These are phyloP conservation scores for Sebastes dallii DNA, from an alignment of 2,797 vertebrate species.

Conservation along the genomic window DNA sequence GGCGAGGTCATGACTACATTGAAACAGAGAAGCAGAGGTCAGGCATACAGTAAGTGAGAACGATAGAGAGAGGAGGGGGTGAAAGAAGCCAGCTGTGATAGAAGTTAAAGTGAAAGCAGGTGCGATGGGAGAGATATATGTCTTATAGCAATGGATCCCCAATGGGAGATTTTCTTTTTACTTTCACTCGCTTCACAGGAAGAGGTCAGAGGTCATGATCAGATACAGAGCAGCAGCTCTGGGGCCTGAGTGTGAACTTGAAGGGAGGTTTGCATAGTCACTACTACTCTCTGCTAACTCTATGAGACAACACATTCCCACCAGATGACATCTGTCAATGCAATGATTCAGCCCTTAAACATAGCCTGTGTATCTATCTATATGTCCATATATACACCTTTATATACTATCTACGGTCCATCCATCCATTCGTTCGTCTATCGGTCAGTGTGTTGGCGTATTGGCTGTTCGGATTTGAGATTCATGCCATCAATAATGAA, in stretches of 20 bases:
- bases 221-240: constrained; percentile 3
- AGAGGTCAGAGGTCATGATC: constrained; percentile 39
- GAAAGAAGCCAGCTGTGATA: neutral
- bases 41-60: constrained; percentile 12
- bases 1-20: neutral
- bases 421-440: neutral
- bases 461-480: neutral
- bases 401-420: neutral
- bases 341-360: neutral
- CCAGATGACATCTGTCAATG: neutral
- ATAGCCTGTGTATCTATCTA: neutral
- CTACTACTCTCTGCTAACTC: neutral
- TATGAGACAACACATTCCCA: neutral
- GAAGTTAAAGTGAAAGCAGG: neutral
- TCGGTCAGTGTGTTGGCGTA: neutral
- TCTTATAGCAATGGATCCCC: constrained; percentile 16
- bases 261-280: neutral
- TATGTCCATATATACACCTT: neutral
- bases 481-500: neutral
- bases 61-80: neutral
- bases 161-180: constrained; percentile 15
- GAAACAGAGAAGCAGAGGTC: constrained; percentile 17
- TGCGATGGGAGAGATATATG: neutral
- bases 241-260: neutral
- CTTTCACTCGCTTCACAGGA: neutral